These are phyloP conservation scores for Steinernema carpocapsae DNA, from an alignment of 2,888 invertebrate genomes.

Conservation along the genomic window DNA sequence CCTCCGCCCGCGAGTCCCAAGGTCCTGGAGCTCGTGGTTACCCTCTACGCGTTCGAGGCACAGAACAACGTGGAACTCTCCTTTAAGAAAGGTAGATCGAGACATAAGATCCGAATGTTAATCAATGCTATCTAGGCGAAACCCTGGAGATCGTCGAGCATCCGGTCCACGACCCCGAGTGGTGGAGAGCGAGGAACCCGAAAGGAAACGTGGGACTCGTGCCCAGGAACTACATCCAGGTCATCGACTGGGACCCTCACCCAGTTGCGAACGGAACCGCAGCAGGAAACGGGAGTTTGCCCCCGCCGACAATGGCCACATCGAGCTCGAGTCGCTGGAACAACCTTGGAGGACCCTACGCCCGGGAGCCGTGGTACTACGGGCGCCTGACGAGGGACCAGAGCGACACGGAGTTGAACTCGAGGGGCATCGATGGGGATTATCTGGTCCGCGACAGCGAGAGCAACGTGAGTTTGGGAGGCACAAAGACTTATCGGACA, in stretches of 20 bases:
- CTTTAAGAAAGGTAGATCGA: constrained; percentile 51
- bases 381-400: constrained; percentile 92
- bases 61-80: constrained; percentile 76
- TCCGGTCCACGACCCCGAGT: constrained; percentile 95
- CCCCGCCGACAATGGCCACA: neutral
- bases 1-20: constrained; percentile 19
- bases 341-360: constrained; percentile 47
- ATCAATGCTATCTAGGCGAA: constrained; percentile 73
- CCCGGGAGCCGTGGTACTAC: constrained; percentile 85
- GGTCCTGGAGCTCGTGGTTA: constrained; percentile 52
- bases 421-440: constrained; percentile 94
- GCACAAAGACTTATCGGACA: neutral
- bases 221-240: constrained; percentile 76
- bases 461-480: constrained; percentile 80
- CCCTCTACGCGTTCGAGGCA: constrained; percentile 71
- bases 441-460: constrained; percentile 98
- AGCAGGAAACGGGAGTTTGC: neutral
- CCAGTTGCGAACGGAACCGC: neutral
- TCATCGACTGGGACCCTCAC: constrained; percentile 40
- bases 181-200: constrained; percentile 93
- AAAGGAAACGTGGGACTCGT: constrained; percentile 92
- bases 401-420: constrained; percentile 92
- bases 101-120: too few relatives aligned
- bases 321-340: constrained; percentile 13
- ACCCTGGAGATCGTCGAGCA: constrained; percentile 92